Evolutionary conservation across 2,797 vertebrate genomes (phyloP).

Genomic region (Petrocephalus sullivani): DNA sequence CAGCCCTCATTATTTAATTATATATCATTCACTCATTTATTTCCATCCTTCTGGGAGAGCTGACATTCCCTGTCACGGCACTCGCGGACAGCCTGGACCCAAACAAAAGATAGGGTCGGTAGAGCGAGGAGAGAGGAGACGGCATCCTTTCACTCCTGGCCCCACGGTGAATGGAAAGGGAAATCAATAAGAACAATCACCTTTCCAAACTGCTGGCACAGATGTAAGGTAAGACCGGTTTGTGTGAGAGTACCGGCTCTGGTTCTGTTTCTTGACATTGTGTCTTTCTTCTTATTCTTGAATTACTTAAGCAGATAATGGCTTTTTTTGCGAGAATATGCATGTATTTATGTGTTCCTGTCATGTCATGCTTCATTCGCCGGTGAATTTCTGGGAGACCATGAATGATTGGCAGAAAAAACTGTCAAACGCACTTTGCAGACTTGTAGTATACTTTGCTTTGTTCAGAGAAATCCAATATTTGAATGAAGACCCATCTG

Average conservation of each 20-base stretch:
- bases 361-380: background rate
- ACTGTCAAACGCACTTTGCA: background rate
- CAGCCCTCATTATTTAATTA: slow-evolving; percentile 34
- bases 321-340: background rate
- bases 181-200: slow-evolving; percentile 24
- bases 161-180: slow-evolving; percentile 17
- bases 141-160: slow-evolving; percentile 28
- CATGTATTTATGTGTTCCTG: background rate
- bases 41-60: slow-evolving; percentile 37
- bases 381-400: background rate
- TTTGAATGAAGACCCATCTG: background rate
- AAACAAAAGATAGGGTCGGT: slow-evolving; percentile 15
- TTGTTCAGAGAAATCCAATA: background rate
- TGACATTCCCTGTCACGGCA: slow-evolving; percentile 51
- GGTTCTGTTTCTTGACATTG: slow-evolving; percentile 31
- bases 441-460: slow-evolving; percentile 14
- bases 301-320: background rate
- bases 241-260: slow-evolving; percentile 18
- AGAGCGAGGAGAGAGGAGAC: slow-evolving; percentile 24
- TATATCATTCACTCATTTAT: slow-evolving; percentile 30
- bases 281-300: slow-evolving; percentile 14
- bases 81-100: slow-evolving; percentile 24
- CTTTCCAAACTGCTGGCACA: slow-evolving; percentile 40
- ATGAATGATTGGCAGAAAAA: background rate
- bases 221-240: slow-evolving; percentile 68